These are phyloP conservation scores for Dorcus parallelipipedus DNA, from an alignment of 2,888 invertebrate species.

Conservation along the genomic window DNA sequence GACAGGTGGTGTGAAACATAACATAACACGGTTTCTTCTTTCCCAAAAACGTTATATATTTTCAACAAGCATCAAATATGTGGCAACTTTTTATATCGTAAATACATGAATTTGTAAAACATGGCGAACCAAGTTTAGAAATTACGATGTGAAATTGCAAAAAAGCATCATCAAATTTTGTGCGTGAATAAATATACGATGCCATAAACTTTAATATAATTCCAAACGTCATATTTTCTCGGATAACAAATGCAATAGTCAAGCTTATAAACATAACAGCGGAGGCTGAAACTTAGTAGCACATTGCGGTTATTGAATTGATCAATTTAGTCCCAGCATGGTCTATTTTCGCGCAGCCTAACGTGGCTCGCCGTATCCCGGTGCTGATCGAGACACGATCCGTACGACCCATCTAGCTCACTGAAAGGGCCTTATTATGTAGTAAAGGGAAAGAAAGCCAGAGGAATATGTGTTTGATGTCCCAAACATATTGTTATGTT, in stretches of 20 bases:
- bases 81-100: too few relatives aligned
- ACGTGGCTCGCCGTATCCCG: slow-evolving; percentile 31
- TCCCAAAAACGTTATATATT: too few relatives aligned
- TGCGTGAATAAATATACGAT: too few relatives aligned
- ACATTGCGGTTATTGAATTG: slow-evolving; percentile 52
- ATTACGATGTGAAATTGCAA: too few relatives aligned
- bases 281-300: slow-evolving; percentile 46
- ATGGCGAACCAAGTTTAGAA: too few relatives aligned
- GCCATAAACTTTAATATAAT: slow-evolving; percentile 5
- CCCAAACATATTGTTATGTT: slow-evolving; percentile 48
- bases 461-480: slow-evolving; percentile 47
- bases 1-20: too few relatives aligned
- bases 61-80: too few relatives aligned
- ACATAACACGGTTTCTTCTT: too few relatives aligned
- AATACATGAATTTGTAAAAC: too few relatives aligned
- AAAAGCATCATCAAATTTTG: too few relatives aligned
- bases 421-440: slow-evolving; percentile 47
- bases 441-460: slow-evolving; percentile 47
- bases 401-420: slow-evolving; percentile 45
- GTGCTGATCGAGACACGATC: slow-evolving; percentile 44
- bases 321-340: slow-evolving; percentile 50
- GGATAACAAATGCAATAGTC: slow-evolving; percentile 34
- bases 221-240: slow-evolving; percentile 14
- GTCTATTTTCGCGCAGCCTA: slow-evolving; percentile 42
- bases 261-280: slow-evolving; percentile 46